These are phyloP conservation scores for Philereme transversata DNA, from an alignment of 2,888 invertebrate species.

Conservation along the genomic window DNA sequence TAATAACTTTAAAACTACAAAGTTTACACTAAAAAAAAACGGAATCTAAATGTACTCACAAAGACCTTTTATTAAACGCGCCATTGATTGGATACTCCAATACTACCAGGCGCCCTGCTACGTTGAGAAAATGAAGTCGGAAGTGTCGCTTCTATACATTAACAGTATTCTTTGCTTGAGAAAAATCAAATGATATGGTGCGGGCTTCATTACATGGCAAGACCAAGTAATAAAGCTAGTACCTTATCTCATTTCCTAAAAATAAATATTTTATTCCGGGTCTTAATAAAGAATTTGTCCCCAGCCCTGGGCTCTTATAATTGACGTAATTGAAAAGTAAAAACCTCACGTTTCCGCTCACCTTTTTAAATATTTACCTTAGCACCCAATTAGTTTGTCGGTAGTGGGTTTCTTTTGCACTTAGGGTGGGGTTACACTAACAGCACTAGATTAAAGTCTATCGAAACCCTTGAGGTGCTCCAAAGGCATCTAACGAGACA, in stretches of 20 bases:
- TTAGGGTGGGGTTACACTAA: constrained; percentile 37
- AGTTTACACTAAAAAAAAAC: too few relatives aligned
- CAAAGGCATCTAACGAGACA: neutral
- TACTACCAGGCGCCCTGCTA: too few relatives aligned
- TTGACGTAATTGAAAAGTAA: constrained; percentile 78
- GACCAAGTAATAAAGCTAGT: too few relatives aligned
- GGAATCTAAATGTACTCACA: too few relatives aligned
- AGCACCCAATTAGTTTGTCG: constrained; percentile 76
- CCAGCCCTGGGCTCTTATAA: constrained; percentile 61
- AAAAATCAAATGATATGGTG: too few relatives aligned
- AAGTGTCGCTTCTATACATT: too few relatives aligned
- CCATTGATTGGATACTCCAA: too few relatives aligned
- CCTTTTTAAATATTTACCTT: constrained; percentile 80
- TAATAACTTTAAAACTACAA: too few relatives aligned
- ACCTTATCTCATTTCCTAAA: constrained; percentile 16
- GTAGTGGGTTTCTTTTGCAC: constrained; percentile 59
- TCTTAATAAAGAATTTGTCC: constrained; percentile 42
- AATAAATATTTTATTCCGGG: constrained; percentile 30
- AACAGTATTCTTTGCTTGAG: too few relatives aligned
- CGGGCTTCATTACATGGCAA: too few relatives aligned
- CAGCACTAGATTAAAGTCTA: constrained; percentile 23
- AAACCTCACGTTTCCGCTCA: constrained; percentile 68
- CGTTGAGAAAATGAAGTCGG: too few relatives aligned
- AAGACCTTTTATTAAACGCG: too few relatives aligned
- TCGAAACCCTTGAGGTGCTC: constrained; percentile 1